Conservation (phyloP, 2,888 invertebrate species). For the Portevinia maculata region DNA sequence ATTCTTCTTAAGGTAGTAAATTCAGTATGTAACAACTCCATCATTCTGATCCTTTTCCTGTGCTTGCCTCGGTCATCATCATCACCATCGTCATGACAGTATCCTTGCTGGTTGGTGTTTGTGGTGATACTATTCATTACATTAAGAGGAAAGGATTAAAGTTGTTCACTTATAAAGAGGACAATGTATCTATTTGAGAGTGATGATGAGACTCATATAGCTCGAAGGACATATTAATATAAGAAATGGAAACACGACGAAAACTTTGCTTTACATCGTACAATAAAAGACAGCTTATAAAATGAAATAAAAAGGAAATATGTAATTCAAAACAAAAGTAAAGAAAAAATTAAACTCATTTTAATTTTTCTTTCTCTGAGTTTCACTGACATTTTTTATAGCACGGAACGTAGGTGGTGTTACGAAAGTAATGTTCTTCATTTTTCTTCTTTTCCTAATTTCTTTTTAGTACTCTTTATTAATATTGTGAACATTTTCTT, state of each 20-base stretch:
- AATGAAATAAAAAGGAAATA: no score
- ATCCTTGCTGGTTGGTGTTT: neutral
- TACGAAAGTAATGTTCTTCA: neutral
- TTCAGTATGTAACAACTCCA: neutral
- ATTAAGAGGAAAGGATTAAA: conserved; percentile 14
- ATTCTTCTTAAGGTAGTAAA: neutral
- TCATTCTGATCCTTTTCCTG: neutral
- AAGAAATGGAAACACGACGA: neutral
- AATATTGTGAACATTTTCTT: neutral
- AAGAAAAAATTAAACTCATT: conserved; percentile 34
- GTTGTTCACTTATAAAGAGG: conserved; percentile 1
- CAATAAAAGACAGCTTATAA: conserved; percentile 24
- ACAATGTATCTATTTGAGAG: conserved; percentile 4
- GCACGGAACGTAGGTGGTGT: neutral
- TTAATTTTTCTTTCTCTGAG: neutral
- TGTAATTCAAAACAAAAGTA: neutral
- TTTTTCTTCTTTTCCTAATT: conserved; percentile 2
- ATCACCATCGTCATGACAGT: neutral
- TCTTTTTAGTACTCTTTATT: neutral
- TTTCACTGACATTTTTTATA: neutral
- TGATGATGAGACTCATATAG: conserved; percentile 4
- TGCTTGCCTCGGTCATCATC: neutral
- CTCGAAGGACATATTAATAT: conserved; percentile 15
- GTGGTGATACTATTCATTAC: conserved; percentile 24
- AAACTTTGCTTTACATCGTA: neutral